A percentile compares a stretch with the other conserved stretches of the same genome.
Evolutionary conservation across 2,113 vertebrate genomes (phyloP).

Genomic region (Cololabis saira): DNA sequence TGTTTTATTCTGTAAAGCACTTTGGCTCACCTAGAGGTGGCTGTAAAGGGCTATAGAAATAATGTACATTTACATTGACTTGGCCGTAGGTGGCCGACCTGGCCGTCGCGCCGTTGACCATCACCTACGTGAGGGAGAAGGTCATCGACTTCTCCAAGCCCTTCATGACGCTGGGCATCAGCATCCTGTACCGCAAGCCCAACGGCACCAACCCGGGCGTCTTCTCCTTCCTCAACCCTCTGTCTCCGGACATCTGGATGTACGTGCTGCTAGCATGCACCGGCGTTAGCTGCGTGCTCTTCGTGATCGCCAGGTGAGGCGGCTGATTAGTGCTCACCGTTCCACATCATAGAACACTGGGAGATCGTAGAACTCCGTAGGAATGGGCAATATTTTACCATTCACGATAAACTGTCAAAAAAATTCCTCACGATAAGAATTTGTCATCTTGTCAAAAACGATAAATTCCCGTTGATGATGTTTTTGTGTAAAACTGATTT

Average conservation of each 20-base stretch:
- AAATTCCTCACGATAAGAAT: too few species aligned
- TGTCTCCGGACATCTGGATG: slow-evolving; percentile 99
- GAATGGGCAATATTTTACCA: too few species aligned
- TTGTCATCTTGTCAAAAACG: too few species aligned
- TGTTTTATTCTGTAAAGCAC: too few species aligned
- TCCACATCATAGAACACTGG: too few species aligned
- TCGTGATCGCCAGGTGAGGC: slow-evolving; percentile 96
- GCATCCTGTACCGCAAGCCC: slow-evolving; percentile 96
- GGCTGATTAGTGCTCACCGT: background rate
- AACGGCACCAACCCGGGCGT: slow-evolving; percentile 97
- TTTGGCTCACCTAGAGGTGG: too few species aligned
- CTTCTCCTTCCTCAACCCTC: slow-evolving; percentile 96
- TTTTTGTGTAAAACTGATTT: too few species aligned
- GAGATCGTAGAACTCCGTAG: too few species aligned
- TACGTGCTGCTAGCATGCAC: slow-evolving; percentile 96
- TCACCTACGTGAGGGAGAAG: slow-evolving; percentile 97
- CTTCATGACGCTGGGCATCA: slow-evolving; percentile 98
- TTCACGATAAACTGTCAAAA: too few species aligned
- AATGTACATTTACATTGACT: too few species aligned
- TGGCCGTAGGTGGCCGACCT: slow-evolving; percentile 90
- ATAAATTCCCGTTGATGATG: too few species aligned
- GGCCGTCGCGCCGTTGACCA: slow-evolving; percentile 95
- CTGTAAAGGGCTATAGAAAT: too few species aligned
- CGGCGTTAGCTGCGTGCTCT: slow-evolving; percentile 97
- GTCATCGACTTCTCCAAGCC: slow-evolving; percentile 98